A percentile compares a stretch with the other conserved stretches of the same genome.
Evolutionary conservation across 2,113 vertebrate genomes (phyloP).

Genomic region (Heterochromis multidens): DNA sequence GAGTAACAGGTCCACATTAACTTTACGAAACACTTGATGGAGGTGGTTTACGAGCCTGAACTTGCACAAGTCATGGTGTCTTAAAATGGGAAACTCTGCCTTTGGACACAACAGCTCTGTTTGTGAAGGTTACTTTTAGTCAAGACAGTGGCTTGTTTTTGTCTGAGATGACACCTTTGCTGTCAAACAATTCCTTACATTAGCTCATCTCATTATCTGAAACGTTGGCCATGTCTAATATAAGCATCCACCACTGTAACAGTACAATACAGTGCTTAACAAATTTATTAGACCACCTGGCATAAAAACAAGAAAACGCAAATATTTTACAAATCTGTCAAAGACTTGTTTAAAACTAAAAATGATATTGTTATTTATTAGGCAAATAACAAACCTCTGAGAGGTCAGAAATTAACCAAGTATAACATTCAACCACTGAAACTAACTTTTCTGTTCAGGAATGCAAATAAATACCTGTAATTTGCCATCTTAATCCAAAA

Average conservation of each 20-base stretch:
- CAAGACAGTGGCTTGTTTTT: neutral
- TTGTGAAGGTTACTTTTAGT: neutral
- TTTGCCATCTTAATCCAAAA: too few species aligned
- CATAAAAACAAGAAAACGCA: neutral
- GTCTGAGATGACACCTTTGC: neutral
- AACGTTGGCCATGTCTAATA: accelerated
- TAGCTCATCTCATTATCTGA: neutral
- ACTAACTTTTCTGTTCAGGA: too few species aligned
- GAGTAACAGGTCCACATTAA: too few species aligned
- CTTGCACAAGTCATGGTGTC: too few species aligned
- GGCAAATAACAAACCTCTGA: too few species aligned
- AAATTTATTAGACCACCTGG: neutral
- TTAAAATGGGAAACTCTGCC: too few species aligned
- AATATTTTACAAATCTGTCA: neutral
- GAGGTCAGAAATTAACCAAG: too few species aligned
- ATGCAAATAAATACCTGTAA: too few species aligned
- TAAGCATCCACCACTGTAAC: neutral
- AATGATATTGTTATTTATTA: neutral
- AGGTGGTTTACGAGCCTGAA: too few species aligned
- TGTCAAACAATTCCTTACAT: neutral
- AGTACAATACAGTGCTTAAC: neutral
- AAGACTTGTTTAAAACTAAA: too few species aligned
- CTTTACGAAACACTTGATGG: too few species aligned
- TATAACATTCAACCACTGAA: too few species aligned
- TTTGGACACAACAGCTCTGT: neutral